Conservation (phyloP, 2,113 vertebrate species). For the Sisor rabdophorus region DNA sequence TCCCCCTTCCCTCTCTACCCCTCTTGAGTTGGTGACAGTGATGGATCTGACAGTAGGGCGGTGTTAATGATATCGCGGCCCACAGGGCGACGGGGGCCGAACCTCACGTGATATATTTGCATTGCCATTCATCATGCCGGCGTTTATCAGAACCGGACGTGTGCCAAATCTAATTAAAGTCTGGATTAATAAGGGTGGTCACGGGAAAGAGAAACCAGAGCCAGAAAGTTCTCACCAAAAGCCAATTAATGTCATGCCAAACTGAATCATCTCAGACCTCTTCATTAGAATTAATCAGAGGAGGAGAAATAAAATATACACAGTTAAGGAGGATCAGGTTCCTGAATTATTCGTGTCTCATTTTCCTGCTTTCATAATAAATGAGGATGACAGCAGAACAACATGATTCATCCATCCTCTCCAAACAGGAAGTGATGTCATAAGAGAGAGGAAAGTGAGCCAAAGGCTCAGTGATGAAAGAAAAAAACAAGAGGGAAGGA, state of each 20-base stretch:
- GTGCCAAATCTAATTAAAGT: slow-evolving; percentile 99
- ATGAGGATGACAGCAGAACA: slow-evolving; percentile 45
- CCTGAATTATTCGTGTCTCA: slow-evolving; percentile 49
- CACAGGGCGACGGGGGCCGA: slow-evolving; percentile 81
- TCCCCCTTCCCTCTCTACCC: not conserved
- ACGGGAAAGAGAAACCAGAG: slow-evolving; percentile 26
- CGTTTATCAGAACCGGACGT: slow-evolving; percentile 89
- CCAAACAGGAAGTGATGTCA: slow-evolving; percentile 32
- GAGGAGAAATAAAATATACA: slow-evolving; percentile 54
- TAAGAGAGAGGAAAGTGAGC: not conserved
- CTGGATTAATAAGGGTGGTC: slow-evolving; percentile 76
- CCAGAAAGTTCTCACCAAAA: slow-evolving; percentile 78
- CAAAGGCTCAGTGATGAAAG: not conserved
- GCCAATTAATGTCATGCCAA: slow-evolving; percentile 85
- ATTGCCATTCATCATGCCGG: slow-evolving; percentile 95
- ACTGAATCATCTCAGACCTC: slow-evolving; percentile 78
- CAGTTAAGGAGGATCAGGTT: slow-evolving; percentile 57
- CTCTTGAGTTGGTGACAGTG: slow-evolving; percentile 76
- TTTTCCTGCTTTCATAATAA: slow-evolving; percentile 52
- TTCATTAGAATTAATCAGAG: slow-evolving; percentile 75
- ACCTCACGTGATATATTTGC: slow-evolving; percentile 87
- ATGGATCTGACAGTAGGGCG: slow-evolving; percentile 91
- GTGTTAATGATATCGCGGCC: slow-evolving; percentile 88
- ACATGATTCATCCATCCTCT: slow-evolving; percentile 52
- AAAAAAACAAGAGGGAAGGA: not conserved